Evolutionary conservation across 2,888 invertebrate species (phyloP), one percentile per base, ranked within the genome.

Genomic region (Drosophila neotestacea): DNA sequence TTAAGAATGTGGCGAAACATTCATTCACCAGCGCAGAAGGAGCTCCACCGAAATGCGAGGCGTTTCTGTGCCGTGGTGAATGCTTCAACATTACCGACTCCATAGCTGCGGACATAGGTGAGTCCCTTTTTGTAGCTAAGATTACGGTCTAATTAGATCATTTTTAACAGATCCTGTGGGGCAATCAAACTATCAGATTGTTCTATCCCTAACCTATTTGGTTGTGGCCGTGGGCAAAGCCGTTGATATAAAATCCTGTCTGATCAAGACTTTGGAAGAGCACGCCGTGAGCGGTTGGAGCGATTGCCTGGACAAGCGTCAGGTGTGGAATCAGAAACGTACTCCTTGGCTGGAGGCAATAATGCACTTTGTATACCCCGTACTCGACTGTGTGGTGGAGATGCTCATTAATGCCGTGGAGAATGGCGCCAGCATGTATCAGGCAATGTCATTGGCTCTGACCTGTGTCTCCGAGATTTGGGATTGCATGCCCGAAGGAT

Each of bases 241-340:
- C 28, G 92, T 93, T 0, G 95, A 96, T 74, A 93, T 96, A 10
- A 93, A 94, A 55, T 93, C 95, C 0, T 94, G 95, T 0, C 90
- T 96, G 0, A 94, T 96, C 50, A 94, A 94, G 60, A 93, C 95
- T 0, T 92, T 96, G 34, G 95, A 95, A 69, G 93, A 94, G 39
- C 93, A 93, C 6, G 93, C 93, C 6, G 91, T 93, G 32, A 92
- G 90, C 0, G 91, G 94, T 50, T 97, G 96, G 96, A 94, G 95
- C 0, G 94, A 95, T 67, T 95, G 95, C 82, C 94, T 97, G 69
- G 96, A 96, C 91, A 95, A 95, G 90, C 93, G 95, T 84, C 96
- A 96, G 95, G 96, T 97, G 2, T 97, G 97, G 97, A 96, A 96
- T 90, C 96, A 96, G 89, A 95, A 95, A 36, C 93, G 96, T 39